These are phyloP conservation scores for Ectobius pallidus DNA, from an alignment of 2,888 invertebrate genomes.

Conservation along the genomic window DNA sequence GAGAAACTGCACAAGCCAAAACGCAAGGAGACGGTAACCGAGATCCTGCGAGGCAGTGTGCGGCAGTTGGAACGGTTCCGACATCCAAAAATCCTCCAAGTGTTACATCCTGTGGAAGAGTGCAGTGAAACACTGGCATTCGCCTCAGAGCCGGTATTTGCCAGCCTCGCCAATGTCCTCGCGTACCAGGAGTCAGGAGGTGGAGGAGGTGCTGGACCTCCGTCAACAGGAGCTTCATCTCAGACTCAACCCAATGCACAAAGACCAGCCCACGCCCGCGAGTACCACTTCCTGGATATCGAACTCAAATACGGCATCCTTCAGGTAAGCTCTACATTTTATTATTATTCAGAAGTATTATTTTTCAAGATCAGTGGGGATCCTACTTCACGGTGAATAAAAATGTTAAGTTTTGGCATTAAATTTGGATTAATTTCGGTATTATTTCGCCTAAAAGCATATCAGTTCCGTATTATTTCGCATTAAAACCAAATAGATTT, in stretches of 20 bases:
- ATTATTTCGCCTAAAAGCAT: no score
- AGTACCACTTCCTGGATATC: slow-evolving; percentile 88
- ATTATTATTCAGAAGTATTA: no score
- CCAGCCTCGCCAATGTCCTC: slow-evolving; percentile 87
- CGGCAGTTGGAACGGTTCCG: slow-evolving; percentile 79
- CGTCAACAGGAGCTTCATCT: slow-evolving; percentile 51
- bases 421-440: no score
- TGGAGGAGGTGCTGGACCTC: slow-evolving; percentile 51
- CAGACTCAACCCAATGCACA: slow-evolving; percentile 50
- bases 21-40: slow-evolving; percentile 89
- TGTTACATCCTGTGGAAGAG: slow-evolving; percentile 78
- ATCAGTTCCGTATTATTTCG: no score
- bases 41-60: slow-evolving; percentile 81
- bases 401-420: no score
- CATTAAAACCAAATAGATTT: no score
- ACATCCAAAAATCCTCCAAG: slow-evolving; percentile 80
- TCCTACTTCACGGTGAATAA: no score
- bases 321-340: slow-evolving; percentile 80
- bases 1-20: slow-evolving; percentile 93
- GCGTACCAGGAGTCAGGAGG: slow-evolving; percentile 73
- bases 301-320: slow-evolving; percentile 92
- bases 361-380: no score
- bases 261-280: slow-evolving; percentile 71
- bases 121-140: slow-evolving; percentile 89
- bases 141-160: slow-evolving; percentile 89